Base-by-base conservation (phyloP, 2,888 invertebrate species). In the Spialia ferax region DNA sequence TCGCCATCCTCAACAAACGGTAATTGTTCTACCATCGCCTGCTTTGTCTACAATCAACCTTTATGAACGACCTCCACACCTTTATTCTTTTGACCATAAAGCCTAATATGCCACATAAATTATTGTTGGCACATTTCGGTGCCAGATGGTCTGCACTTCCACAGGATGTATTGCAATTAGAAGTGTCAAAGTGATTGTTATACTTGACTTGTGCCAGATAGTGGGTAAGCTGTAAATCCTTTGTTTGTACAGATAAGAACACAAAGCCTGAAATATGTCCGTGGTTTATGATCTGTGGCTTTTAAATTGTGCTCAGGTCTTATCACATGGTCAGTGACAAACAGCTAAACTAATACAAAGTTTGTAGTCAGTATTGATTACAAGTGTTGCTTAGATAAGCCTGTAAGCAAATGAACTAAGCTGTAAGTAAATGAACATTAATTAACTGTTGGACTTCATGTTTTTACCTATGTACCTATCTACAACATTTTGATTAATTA, bases 121-220 rank as follows among this genome's bases (percentile, higher is more conserved):
- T 63, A 63, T 10, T 8, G 50, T 29, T 45, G 55, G 42, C 66
- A 55, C 73, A 74, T 71, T 26, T 71, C 67, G 77, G 71, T 73
- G 76, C 78, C 78, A 77, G 74, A 76, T 77, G 78, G 77, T 77
- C 76, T 76, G 69, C 71, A 56, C 63, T 56, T 56, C 59, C 54
- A 65, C 70, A 57, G 69, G 72, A 67, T 62, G 68, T 52, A 35
- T 54, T 60, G 65, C 65, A 66, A 66, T 66, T 69, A 54, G 67
- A 72, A 70, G 71, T 72, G 72, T 73, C 74, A 71, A 71, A 69
- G 71, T 70, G 61, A 69, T 60, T 59, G 63, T 73, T 71, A 69
- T 72, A 68, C 63, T 69, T 59, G 69, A 71, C 69, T 63, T 69
- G 66, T 63, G 72, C 52, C 62, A 64, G 71, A 67, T 67, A 57